These are phyloP conservation scores for Parazoanthus atlanticus DNA, from an alignment of 92 coral and sea anemone genomes.

Conservation along the genomic window DNA sequence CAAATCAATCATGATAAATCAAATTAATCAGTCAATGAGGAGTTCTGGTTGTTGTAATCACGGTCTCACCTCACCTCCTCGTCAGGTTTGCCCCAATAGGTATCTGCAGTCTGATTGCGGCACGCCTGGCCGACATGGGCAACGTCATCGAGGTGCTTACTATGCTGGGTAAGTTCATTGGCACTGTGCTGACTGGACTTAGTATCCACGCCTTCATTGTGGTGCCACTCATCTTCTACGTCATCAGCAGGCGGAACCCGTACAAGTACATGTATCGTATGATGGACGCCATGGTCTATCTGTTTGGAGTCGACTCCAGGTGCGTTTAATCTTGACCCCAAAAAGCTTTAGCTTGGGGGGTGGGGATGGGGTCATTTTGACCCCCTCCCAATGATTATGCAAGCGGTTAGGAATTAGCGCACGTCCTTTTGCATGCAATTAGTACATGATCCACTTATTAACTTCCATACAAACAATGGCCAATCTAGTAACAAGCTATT, in stretches of 20 bases:
- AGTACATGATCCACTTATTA: too few relatives aligned
- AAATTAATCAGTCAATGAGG: not conserved
- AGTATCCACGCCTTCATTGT: conserved; percentile 64
- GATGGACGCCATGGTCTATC: conserved; percentile 68
- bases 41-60: too few relatives aligned
- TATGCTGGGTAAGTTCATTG: conserved; percentile 70
- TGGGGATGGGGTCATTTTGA: too few relatives aligned
- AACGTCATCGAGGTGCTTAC: conserved; percentile 57
- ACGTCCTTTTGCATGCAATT: too few relatives aligned
- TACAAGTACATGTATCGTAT: conserved; percentile 62
- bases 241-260: conserved; percentile 64
- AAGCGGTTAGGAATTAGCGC: too few relatives aligned
- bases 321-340: not conserved
- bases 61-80: not conserved
- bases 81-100: conserved; percentile 74
- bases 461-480: too few relatives aligned
- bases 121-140: conserved; percentile 75
- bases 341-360: not conserved
- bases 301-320: conserved; percentile 74
- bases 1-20: not conserved
- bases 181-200: conserved; percentile 67
- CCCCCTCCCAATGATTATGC: too few relatives aligned
- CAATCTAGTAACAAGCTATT: too few relatives aligned
- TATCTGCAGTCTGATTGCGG: conserved; percentile 77
- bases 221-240: conserved; percentile 63